Conservation (phyloP, 2,888 invertebrate species). For the Cetonia aurata region DNA sequence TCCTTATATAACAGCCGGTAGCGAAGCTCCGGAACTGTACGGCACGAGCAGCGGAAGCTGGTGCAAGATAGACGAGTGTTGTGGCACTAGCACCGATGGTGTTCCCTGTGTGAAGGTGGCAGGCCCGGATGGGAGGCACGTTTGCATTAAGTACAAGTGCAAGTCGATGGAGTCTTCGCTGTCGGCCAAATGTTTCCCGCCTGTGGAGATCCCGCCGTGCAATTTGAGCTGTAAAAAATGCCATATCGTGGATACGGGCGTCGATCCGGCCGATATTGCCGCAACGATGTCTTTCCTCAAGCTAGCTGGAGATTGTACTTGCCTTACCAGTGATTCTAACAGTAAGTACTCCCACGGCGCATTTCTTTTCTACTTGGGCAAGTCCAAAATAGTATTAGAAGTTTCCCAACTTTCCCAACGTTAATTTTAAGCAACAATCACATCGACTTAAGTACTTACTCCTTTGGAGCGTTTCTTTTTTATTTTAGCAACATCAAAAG, state of each 20-base stretch:
- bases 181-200: conserved; percentile 40
- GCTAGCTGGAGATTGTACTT: no score
- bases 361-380: no score
- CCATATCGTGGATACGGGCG: conserved; percentile 5
- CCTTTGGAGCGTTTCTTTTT: no score
- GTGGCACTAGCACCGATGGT: conserved; percentile 26
- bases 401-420: no score
- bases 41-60: conserved; percentile 5
- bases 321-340: no score
- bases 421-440: no score
- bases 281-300: no score
- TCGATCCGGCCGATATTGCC: not conserved
- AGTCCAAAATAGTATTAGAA: no score
- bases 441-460: no score
- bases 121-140: conserved; percentile 20
- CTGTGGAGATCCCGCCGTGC: conserved; percentile 44
- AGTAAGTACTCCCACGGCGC: no score
- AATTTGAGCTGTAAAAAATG: conserved; percentile 12
- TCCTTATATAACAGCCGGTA: not conserved
- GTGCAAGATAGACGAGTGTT: conserved; percentile 38
- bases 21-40: not conserved
- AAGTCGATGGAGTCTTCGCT: conserved; percentile 20
- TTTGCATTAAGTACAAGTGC: conserved; percentile 32
- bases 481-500: no score
- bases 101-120: conserved; percentile 20